Conservation (phyloP, 2,888 invertebrate genomes). For the Tholera decimalis region DNA sequence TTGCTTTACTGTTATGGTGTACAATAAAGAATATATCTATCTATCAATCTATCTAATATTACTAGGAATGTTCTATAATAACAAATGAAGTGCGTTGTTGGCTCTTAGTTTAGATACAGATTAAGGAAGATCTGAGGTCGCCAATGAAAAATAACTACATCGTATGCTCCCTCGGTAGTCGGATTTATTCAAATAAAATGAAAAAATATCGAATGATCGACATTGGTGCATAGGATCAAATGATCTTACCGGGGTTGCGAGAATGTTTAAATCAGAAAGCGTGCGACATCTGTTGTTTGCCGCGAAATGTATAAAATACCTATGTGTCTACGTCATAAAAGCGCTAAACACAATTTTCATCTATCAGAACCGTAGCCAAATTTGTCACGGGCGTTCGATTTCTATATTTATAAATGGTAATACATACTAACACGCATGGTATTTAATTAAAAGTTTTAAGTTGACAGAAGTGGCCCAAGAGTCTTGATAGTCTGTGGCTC, state of each 20-base stretch:
- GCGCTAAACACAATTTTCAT: background rate
- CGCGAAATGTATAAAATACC: too few species aligned
- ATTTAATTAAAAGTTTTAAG: background rate
- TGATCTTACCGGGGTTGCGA: too few species aligned
- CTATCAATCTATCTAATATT: too few species aligned
- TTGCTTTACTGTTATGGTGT: too few species aligned
- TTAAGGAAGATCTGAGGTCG: background rate
- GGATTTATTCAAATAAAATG: too few species aligned
- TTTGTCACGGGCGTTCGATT: background rate
- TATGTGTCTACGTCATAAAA: too few species aligned
- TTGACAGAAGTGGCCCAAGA: background rate
- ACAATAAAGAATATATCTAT: too few species aligned
- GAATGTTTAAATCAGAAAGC: too few species aligned
- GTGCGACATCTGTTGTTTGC: too few species aligned
- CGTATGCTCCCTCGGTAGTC: too few species aligned
- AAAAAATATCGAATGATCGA: background rate
- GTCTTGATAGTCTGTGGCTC: constrained; percentile 1
- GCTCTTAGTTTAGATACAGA: background rate
- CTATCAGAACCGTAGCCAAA: background rate
- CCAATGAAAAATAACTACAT: background rate
- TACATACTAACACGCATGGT: background rate
- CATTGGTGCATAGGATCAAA: too few species aligned
- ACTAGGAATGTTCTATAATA: constrained; percentile 29
- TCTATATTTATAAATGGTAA: background rate
- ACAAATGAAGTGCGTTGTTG: constrained; percentile 14